These are phyloP conservation scores for Zaprionus obscuricornis DNA, from an alignment of 2,888 invertebrate genomes.

Conservation along the genomic window DNA sequence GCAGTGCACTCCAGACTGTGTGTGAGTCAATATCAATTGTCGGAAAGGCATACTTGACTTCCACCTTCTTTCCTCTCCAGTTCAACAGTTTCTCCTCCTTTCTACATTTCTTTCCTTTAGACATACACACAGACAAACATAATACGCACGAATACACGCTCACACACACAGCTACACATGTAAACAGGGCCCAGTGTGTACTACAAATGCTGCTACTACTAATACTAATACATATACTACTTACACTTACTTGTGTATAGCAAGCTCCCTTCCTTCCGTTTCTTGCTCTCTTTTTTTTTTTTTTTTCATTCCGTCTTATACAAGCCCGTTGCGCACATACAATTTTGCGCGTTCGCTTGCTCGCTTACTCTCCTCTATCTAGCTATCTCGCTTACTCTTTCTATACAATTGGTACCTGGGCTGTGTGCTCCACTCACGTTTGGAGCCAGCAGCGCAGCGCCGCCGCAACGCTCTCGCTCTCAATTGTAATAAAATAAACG, in stretches of 20 bases:
- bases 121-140: conserved; percentile 22
- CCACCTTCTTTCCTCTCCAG: conserved; percentile 13
- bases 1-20: conserved; percentile 31
- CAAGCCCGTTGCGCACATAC: conserved; percentile 74
- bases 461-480: conserved; percentile 52
- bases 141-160: neutral
- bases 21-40: conserved; percentile 70
- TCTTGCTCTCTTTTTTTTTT: conserved; percentile 43
- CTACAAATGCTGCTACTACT: conserved; percentile 13
- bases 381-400: conserved; percentile 9
- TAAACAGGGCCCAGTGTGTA: neutral
- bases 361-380: neutral
- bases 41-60: conserved; percentile 51
- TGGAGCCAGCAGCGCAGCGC: conserved; percentile 49
- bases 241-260: too few relatives aligned
- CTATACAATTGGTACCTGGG: conserved; percentile 51
- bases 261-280: conserved; percentile 72
- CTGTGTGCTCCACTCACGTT: conserved; percentile 36
- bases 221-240: conserved; percentile 45
- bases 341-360: conserved; percentile 55
- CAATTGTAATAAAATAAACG: conserved; percentile 54
- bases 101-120: conserved; percentile 28
- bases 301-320: conserved; percentile 60
- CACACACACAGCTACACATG: neutral
- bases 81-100: conserved; percentile 18